Evolutionary conservation across 1,140 invertebrate genomes (phyloP).

Genomic region (Anastatus disparis): DNA sequence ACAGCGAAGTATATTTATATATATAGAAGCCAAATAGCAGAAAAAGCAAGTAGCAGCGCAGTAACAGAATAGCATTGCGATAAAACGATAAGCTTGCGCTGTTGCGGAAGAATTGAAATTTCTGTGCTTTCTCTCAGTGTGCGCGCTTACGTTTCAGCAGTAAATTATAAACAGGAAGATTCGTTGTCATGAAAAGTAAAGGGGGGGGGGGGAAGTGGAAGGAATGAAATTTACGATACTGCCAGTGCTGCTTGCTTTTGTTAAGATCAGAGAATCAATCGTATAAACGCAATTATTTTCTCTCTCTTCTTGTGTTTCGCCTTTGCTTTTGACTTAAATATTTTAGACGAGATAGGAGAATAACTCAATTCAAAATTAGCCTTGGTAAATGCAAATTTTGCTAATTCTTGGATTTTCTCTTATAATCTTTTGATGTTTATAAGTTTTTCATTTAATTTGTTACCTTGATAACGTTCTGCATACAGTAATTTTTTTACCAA

Average conservation of each 20-base stretch:
- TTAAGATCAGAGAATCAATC: constrained; percentile 1
- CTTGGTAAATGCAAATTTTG: not conserved
- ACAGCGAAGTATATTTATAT: no score
- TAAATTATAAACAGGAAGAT: constrained; percentile 31
- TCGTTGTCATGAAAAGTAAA: not conserved
- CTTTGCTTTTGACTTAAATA: not conserved
- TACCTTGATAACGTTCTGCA: no score
- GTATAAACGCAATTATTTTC: constrained; percentile 7
- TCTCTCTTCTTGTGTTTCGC: not conserved
- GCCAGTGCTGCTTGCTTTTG: not conserved
- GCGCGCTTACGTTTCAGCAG: constrained; percentile 9
- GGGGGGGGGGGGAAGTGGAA: not conserved
- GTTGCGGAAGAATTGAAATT: constrained; percentile 26
- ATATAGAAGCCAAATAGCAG: no score
- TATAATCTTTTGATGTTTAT: not conserved
- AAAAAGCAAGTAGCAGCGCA: constrained; percentile 2
- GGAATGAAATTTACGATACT: constrained; percentile 26
- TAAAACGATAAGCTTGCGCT: constrained; percentile 29
- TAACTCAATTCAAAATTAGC: not conserved
- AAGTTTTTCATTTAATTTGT: no score
- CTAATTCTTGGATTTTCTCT: not conserved
- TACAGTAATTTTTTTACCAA: no score
- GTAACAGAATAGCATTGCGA: constrained; percentile 22
- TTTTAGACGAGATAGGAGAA: not conserved
- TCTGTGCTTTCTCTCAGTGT: not conserved